Percentiles rank a stretch among this genome's conserved stretches.
Evolutionary conservation across 2,113 vertebrate species (phyloP).

Genomic region (Uropsilus gracilis): DNA sequence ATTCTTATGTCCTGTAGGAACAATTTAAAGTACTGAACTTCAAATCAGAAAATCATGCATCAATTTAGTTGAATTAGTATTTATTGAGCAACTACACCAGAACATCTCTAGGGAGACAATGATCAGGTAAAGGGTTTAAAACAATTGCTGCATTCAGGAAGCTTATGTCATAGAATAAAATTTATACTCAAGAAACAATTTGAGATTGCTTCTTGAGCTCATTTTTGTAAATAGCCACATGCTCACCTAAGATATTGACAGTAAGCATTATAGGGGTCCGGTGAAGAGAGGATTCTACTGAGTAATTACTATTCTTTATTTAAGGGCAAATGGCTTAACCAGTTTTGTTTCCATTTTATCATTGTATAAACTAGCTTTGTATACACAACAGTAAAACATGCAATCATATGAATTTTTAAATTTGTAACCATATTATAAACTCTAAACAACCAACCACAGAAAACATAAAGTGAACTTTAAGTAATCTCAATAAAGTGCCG

Average conservation of each 20-base stretch:
- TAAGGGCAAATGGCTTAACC: not conserved
- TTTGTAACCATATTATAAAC: conserved; percentile 1
- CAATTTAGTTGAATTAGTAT: not conserved
- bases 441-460: not conserved
- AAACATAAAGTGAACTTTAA: not conserved
- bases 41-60: not conserved
- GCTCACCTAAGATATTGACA: not conserved
- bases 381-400: not conserved
- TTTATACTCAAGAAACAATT: not conserved
- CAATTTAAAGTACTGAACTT: not conserved
- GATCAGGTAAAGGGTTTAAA: not conserved
- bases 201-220: not conserved
- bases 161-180: not conserved
- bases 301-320: not conserved
- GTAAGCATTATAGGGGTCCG: not conserved
- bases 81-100: not conserved
- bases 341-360: not conserved
- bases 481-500: not conserved
- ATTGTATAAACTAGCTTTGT: not conserved
- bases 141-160: not conserved
- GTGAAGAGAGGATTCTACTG: not conserved
- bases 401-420: not conserved
- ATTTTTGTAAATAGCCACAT: not conserved
- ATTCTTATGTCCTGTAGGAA: not conserved
- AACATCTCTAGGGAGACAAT: not conserved